Evolutionary conservation across 2,797 vertebrate genomes (phyloP).

Genomic region (Urophycis tenuis): DNA sequence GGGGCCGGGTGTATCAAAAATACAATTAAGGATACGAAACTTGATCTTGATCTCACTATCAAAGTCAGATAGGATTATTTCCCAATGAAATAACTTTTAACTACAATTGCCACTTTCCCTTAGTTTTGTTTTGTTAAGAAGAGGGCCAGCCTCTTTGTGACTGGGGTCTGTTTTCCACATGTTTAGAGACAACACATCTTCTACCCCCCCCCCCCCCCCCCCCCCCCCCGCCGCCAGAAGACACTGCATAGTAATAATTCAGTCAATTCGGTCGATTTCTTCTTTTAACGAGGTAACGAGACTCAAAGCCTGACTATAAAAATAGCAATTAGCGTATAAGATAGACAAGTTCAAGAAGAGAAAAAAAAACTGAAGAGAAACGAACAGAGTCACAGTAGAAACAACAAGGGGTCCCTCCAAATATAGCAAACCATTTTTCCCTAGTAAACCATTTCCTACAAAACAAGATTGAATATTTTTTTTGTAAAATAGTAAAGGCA

Average conservation of each 20-base stretch:
- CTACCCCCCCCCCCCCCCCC: too few species aligned
- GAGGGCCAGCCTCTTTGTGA: constrained; percentile 56
- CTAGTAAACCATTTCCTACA: not conserved
- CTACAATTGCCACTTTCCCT: constrained; percentile 67
- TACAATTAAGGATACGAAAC: constrained; percentile 21
- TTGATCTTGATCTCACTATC: constrained; percentile 24
- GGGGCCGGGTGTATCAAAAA: not conserved
- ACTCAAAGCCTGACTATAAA: constrained; percentile 10
- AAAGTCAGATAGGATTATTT: constrained; percentile 28
- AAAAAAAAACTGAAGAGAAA: not conserved
- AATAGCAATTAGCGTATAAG: not conserved
- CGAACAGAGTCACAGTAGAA: not conserved
- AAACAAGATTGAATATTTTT: not conserved
- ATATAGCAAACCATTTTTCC: not conserved
- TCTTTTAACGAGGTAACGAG: not conserved
- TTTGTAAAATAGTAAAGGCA: constrained; percentile 7
- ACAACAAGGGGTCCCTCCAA: not conserved
- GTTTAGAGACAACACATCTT: constrained; percentile 20
- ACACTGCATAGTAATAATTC: constrained; percentile 47
- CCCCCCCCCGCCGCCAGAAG: too few species aligned
- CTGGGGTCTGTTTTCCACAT: constrained; percentile 29
- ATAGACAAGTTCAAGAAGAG: not conserved
- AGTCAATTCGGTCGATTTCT: not conserved
- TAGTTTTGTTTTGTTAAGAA: constrained; percentile 47
- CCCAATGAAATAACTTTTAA: constrained; percentile 40